Conservation (phyloP, 2,888 invertebrate species). For the Trichopoda pennipes region DNA sequence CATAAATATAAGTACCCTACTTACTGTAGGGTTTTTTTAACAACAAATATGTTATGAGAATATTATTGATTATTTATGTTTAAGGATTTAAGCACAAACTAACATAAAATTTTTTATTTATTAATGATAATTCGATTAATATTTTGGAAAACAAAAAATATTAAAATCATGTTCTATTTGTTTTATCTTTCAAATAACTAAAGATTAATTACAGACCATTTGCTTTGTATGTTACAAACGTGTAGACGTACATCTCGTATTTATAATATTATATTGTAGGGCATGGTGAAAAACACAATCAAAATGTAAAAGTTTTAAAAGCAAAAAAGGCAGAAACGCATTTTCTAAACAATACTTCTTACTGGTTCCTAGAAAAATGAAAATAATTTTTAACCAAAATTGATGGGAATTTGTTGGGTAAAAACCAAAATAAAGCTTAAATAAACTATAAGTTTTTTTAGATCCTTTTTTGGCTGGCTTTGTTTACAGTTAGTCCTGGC, state of each 20-base stretch:
- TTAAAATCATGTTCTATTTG: too few species aligned
- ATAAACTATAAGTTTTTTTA: constrained; percentile 35
- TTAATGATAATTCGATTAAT: too few species aligned
- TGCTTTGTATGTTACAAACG: background rate
- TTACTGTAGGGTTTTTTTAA: too few species aligned
- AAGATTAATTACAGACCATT: too few species aligned
- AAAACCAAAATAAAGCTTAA: constrained; percentile 13
- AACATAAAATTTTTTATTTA: too few species aligned
- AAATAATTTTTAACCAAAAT: constrained; percentile 51
- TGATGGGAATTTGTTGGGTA: constrained; percentile 26
- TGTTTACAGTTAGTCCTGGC: background rate
- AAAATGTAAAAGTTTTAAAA: constrained; percentile 1
- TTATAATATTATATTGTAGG: background rate
- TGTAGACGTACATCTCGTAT: background rate
- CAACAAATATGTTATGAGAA: too few species aligned
- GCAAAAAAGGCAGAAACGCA: constrained; percentile 20
- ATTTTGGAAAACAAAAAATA: too few species aligned
- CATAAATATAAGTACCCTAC: too few species aligned
- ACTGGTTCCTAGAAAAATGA: constrained; percentile 2
- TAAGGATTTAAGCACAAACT: too few species aligned
- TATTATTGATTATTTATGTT: too few species aligned
- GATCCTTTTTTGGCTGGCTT: constrained; percentile 18
- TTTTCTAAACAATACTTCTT: constrained; percentile 49
- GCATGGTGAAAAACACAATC: background rate
- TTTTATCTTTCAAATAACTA: too few species aligned